These are phyloP conservation scores for Pecten maximus DNA, from an alignment of 2,888 invertebrate genomes.

Conservation along the genomic window DNA sequence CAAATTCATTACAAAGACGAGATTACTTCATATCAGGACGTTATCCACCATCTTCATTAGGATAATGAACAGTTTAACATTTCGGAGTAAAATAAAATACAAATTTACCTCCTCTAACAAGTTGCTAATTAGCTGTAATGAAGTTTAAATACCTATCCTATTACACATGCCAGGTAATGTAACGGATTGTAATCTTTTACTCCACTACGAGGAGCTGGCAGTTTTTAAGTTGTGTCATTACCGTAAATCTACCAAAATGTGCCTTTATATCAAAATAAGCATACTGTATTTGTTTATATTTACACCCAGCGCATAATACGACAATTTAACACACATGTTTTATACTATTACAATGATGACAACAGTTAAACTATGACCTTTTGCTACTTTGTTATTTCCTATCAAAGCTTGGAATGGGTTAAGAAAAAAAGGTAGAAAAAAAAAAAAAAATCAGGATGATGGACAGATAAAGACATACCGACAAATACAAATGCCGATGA, in stretches of 20 bases:
- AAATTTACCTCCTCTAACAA: constrained; percentile 13
- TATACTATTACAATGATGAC: too few species aligned
- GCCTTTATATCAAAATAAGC: neutral
- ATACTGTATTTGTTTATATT: neutral
- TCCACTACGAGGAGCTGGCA: neutral
- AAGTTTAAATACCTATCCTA: constrained; percentile 19
- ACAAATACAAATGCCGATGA: too few species aligned
- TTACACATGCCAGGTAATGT: neutral
- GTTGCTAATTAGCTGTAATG: constrained; percentile 1
- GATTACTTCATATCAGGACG: neutral
- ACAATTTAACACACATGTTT: too few species aligned
- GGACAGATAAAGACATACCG: too few species aligned
- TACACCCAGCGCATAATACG: too few species aligned
- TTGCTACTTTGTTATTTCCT: too few species aligned
- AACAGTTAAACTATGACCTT: too few species aligned
- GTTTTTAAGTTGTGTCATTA: neutral
- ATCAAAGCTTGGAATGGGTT: too few species aligned
- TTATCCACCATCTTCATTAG: neutral
- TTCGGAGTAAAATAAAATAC: constrained; percentile 12
- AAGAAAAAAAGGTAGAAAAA: too few species aligned
- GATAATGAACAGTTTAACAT: constrained; percentile 33
- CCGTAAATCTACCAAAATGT: neutral
- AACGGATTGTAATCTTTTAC: neutral
- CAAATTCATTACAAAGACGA: neutral
- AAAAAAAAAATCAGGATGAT: too few species aligned